These are phyloP conservation scores for Crax fasciolata DNA, from an alignment of 2,797 vertebrate genomes.

Conservation along the genomic window DNA sequence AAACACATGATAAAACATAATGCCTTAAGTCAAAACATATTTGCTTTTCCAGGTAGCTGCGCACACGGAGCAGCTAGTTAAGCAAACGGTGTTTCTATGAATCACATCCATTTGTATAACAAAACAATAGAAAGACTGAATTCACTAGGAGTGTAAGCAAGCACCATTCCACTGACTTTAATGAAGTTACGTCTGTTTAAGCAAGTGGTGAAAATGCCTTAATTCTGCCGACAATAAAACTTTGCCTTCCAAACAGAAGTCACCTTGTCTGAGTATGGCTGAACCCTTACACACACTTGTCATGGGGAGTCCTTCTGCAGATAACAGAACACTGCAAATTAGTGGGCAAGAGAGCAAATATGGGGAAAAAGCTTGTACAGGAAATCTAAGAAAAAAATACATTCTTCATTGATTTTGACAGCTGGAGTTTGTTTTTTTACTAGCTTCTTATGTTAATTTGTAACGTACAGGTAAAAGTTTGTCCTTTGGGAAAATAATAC, in stretches of 20 bases:
- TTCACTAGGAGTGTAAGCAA: conserved; percentile 38
- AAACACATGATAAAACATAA: conserved; percentile 62
- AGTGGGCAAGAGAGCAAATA: not conserved
- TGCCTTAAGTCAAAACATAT: conserved; percentile 31
- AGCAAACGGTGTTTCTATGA: conserved; percentile 55
- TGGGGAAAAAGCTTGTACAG: not conserved
- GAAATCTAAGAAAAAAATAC: not conserved
- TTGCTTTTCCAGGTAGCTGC: conserved; percentile 37
- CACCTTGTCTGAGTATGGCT: not conserved
- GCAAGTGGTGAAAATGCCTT: conserved; percentile 1
- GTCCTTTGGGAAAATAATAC: not conserved
- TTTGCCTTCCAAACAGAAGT: not conserved
- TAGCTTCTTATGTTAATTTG: conserved; percentile 2
- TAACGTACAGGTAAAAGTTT: not conserved
- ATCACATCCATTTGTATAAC: conserved; percentile 43
- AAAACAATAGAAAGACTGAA: conserved; percentile 36
- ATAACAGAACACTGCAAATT: conserved; percentile 1
- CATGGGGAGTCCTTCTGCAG: not conserved
- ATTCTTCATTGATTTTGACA: conserved; percentile 6
- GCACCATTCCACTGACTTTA: not conserved
- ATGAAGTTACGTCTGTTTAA: conserved; percentile 34
- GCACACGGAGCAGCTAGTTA: conserved; percentile 47
- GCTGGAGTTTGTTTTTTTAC: not conserved
- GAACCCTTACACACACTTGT: not conserved
- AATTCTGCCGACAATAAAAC: conserved; percentile 7